A percentile compares a stretch with the other conserved stretches of the same genome.
Evolutionary conservation across 2,888 invertebrate species (phyloP).

Genomic region (Junonia oenone): DNA sequence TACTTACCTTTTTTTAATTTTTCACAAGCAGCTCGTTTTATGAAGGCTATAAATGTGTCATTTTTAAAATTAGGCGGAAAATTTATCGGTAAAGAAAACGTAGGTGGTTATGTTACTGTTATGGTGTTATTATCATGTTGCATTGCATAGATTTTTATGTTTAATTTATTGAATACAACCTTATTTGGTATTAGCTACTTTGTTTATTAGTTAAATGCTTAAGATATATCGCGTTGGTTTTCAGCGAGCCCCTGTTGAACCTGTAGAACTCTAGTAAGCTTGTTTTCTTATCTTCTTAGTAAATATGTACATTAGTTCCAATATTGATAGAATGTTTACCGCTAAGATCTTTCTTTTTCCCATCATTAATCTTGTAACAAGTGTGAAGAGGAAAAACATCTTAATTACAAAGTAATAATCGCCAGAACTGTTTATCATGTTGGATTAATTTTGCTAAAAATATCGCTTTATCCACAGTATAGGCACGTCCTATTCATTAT

Average conservation of each 20-base stretch:
- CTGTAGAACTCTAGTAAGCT: too few relatives aligned
- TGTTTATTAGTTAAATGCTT: too few relatives aligned
- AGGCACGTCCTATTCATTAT: slow-evolving; percentile 2
- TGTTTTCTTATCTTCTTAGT: too few relatives aligned
- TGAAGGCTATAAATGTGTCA: background rate
- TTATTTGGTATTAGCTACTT: too few relatives aligned
- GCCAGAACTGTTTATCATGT: background rate
- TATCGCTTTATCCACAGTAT: too few relatives aligned
- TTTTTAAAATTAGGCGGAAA: background rate
- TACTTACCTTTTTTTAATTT: slow-evolving; percentile 3
- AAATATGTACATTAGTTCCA: too few relatives aligned
- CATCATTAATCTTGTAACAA: background rate
- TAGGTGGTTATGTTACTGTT: background rate
- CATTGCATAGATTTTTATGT: too few relatives aligned
- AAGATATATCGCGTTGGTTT: too few relatives aligned
- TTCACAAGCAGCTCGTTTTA: too few relatives aligned
- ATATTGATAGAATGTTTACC: background rate
- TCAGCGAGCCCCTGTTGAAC: too few relatives aligned
- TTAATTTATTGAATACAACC: too few relatives aligned
- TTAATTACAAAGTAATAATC: background rate
- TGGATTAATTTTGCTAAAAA: slow-evolving; percentile 6
- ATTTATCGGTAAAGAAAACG: background rate
- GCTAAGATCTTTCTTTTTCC: background rate
- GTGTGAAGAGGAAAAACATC: background rate
- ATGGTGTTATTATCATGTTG: too few relatives aligned